Percentiles rank a stretch among this genome's conserved stretches.
Evolutionary conservation across 2,888 invertebrate species (phyloP).

Genomic region (Blastobasis lacticolella): DNA sequence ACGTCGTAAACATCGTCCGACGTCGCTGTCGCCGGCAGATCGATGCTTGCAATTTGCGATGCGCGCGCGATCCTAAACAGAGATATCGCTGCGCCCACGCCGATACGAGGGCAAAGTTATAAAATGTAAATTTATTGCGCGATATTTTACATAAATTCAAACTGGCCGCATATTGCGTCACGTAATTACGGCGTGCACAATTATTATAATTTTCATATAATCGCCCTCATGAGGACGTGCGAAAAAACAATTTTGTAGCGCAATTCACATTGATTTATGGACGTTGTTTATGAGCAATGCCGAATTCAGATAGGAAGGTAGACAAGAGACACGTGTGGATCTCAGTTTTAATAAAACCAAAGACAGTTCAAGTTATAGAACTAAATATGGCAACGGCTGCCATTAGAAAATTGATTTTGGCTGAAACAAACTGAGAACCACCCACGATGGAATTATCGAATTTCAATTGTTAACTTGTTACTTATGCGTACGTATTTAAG

Average conservation of each 20-base stretch:
- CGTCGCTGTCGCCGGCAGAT: conserved; percentile 27
- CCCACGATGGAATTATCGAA: no score
- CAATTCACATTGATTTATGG: conserved; percentile 55
- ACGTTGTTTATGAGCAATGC: conserved; percentile 36
- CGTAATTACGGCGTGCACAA: conserved; percentile 64
- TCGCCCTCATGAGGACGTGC: conserved; percentile 66
- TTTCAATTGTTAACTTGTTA: no score
- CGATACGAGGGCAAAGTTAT: conserved; percentile 52
- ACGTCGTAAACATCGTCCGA: conserved; percentile 1
- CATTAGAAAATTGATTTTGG: no score
- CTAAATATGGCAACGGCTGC: no score
- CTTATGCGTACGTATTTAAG: no score
- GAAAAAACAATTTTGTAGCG: conserved; percentile 61
- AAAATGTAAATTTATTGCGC: conserved; percentile 72
- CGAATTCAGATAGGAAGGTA: conserved; percentile 28
- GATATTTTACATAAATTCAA: conserved; percentile 71
- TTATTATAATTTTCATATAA: conserved; percentile 74
- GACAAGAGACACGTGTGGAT: background rate
- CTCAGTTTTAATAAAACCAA: no score
- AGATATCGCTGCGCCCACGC: conserved; percentile 52
- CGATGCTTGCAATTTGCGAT: conserved; percentile 45
- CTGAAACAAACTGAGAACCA: no score
- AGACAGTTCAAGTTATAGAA: no score
- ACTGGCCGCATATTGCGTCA: conserved; percentile 65
- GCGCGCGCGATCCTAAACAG: conserved; percentile 55